phyloP scores from a whole-genome alignment of 2,888 invertebrate species.

The Polydrusus pterygomalis region DNA sequence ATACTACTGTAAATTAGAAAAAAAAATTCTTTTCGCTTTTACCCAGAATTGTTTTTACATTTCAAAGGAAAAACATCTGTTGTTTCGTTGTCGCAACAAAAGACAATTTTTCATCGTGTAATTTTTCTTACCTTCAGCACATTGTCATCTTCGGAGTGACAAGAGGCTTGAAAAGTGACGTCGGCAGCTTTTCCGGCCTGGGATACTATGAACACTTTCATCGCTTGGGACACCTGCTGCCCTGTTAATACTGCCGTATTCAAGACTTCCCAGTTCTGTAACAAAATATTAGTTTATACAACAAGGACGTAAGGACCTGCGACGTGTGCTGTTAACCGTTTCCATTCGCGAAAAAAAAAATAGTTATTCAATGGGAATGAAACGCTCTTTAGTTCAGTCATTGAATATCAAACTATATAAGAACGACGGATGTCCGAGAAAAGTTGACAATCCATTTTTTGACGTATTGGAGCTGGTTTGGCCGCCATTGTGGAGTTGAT shows the following conservation, averaged over 20 bases:
- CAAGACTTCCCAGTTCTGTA: slow-evolving; percentile 94
- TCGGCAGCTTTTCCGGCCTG: slow-evolving; percentile 96
- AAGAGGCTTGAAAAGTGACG: slow-evolving; percentile 95
- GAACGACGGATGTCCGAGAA: too few relatives aligned
- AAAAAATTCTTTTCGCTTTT: too few relatives aligned
- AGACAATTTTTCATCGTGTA: background rate
- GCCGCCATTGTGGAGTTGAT: too few relatives aligned
- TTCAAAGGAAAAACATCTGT: background rate
- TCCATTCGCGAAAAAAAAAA: too few relatives aligned
- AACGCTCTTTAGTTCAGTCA: too few relatives aligned
- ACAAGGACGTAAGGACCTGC: too few relatives aligned
- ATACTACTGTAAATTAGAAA: too few relatives aligned
- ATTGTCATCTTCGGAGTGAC: slow-evolving; percentile 95
- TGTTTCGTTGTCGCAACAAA: background rate
- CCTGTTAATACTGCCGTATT: slow-evolving; percentile 97
- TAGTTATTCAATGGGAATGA: too few relatives aligned
- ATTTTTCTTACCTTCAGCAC: slow-evolving; percentile 87
- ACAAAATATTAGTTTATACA: slow-evolving; percentile 59
- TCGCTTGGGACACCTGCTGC: slow-evolving; percentile 93
- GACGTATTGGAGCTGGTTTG: too few relatives aligned
- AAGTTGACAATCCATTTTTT: too few relatives aligned
- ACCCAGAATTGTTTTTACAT: background rate
- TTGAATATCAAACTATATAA: too few relatives aligned
- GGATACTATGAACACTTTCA: slow-evolving; percentile 96
- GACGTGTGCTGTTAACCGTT: too few relatives aligned